Base-by-base conservation (phyloP, 2,797 vertebrate species). In the Dallia pectoralis region DNA sequence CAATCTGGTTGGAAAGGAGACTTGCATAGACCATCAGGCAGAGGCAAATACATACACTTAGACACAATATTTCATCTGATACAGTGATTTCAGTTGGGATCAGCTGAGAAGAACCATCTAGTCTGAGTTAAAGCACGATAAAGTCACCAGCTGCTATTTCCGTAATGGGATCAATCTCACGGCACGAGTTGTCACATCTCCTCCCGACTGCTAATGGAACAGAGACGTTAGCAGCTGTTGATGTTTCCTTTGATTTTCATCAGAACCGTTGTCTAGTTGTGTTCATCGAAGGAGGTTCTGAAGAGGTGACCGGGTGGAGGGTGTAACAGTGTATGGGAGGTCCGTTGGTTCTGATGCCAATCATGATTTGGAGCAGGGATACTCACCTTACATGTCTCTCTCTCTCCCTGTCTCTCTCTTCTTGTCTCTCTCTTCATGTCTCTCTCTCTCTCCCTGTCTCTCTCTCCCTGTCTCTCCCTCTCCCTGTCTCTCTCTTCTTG, bases 141-240 rank as follows among this genome's bases (percentile, higher is more conserved):
- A 51, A 72, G 74, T 72, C 69, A 47, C 33, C 80, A 77, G 74
- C 70, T 79, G 78, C 79, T 80, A 27, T 78, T 78, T 76, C 51
- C 78, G 76, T 77, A 78, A 67, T 69, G 67, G 66, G 73, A 74
- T 72, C 63, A 67, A 69, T 32, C 27, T 16, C 7, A 70, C 33
- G 70, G 76, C 67, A 12, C 53, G 18, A 73, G 59, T 67, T 70
- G 67, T 75, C 82, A 83, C 65, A 22, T 51, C 29, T 73, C 79
- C 47, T 74, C 62, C 22, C 67, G 3, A 32, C 16, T 66, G 72
- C 59, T 73, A 61, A 69, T 48, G 29, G 70, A 80, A 47, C 69
- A 48, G 56, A 51, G 61, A 11, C 1, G 8, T n/a, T 18, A 30
- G n/a, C 63, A 67, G 71, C 62, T 77, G 70, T 63, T 33, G 59